Evolutionary conservation across 1,140 invertebrate genomes (phyloP).

Genomic region (Chymomyza costata): DNA sequence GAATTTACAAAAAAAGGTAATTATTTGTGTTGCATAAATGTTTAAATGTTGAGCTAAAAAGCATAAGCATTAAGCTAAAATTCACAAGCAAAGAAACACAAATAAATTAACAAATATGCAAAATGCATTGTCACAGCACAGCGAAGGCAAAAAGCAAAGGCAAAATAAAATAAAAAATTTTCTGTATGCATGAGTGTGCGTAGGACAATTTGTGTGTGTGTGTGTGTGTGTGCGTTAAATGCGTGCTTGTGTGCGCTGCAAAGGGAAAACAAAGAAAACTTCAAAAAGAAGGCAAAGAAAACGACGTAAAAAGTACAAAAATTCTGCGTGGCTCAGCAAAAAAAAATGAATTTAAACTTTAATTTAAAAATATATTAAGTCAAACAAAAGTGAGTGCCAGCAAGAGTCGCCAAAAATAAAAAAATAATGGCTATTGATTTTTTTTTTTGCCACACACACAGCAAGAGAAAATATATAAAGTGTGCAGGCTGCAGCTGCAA

Average conservation of each 20-base stretch:
- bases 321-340: slow-evolving; percentile 18
- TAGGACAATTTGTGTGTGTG: slow-evolving; percentile 1
- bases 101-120: no score
- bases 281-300: slow-evolving; percentile 49
- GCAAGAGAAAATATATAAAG: no score
- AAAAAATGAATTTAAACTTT: slow-evolving; percentile 1
- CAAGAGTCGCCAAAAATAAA: slow-evolving; percentile 21
- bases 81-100: no score
- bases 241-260: slow-evolving; percentile 27
- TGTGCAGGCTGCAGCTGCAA: no score
- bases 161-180: slow-evolving; percentile 24
- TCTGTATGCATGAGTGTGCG: slow-evolving; percentile 35
- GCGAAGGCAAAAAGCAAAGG: no score
- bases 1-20: no score
- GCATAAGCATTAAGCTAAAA: no score
- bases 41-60: no score
- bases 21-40: no score
- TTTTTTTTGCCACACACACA: slow-evolving; percentile 36
- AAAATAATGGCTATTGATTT: slow-evolving; percentile 59
- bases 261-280: slow-evolving; percentile 71
- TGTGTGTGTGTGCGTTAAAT: neutral
- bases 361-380: slow-evolving; percentile 11
- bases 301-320: slow-evolving; percentile 58
- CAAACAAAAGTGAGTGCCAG: slow-evolving; percentile 1
- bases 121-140: no score